phyloP scores from a whole-genome alignment of 2,113 vertebrate genomes.

The Pipa parva region DNA sequence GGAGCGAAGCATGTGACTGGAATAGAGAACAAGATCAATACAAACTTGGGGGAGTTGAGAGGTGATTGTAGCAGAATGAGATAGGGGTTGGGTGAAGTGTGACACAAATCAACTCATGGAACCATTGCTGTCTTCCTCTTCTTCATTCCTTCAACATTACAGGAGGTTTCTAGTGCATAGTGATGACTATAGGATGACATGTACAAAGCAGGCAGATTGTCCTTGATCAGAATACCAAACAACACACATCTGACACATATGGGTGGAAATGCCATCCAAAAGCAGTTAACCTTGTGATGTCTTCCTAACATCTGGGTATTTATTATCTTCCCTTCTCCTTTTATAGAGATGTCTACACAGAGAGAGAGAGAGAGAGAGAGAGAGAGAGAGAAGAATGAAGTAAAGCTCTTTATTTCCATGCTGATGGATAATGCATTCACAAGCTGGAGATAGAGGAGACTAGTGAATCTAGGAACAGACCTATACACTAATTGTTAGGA shows the following conservation, averaged over 20 bases:
- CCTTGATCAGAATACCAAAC: neutral
- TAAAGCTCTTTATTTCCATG: too few relatives aligned
- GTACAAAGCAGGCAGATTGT: neutral
- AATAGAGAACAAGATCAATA: constrained; percentile 15
- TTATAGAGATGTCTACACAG: too few relatives aligned
- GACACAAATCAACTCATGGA: neutral
- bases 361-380: neutral
- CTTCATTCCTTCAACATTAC: neutral
- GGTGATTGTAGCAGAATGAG: neutral
- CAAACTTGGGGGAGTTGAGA: neutral
- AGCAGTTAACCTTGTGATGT: neutral
- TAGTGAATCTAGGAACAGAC: neutral
- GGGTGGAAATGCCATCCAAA: neutral
- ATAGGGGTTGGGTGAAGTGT: constrained; percentile 7
- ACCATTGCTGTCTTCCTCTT: neutral
- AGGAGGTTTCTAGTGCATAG: neutral
- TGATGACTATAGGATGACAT: neutral
- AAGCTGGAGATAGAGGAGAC: too few relatives aligned
- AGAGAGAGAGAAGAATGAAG: neutral
- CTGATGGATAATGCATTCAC: neutral
- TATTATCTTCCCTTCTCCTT: neutral
- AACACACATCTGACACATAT: neutral
- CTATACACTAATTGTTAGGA: too few relatives aligned
- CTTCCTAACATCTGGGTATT: neutral
- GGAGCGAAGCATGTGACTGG: constrained; percentile 31